Conservation (phyloP, 2,797 vertebrate species). For the Sebastes hopkinsi region DNA sequence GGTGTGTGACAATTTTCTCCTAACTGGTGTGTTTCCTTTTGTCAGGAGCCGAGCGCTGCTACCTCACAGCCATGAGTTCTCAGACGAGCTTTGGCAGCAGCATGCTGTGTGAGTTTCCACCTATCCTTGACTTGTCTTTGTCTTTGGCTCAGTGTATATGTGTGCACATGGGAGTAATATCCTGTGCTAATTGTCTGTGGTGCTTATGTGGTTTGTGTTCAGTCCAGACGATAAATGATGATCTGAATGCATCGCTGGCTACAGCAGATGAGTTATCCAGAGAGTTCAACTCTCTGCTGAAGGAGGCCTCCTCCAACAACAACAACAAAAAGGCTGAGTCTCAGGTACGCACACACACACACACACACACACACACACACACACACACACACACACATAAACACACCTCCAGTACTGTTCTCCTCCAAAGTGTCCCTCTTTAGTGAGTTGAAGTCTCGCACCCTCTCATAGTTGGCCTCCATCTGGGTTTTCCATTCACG, state of each 20-base stretch:
- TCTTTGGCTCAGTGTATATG: neutral
- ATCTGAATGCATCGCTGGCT: constrained; percentile 88
- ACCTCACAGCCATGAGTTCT: constrained; percentile 73
- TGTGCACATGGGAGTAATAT: neutral
- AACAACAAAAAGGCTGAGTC: neutral
- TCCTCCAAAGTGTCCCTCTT: neutral
- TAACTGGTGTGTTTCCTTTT: constrained; percentile 9
- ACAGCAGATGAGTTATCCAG: constrained; percentile 90
- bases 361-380: too few species aligned
- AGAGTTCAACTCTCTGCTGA: constrained; percentile 86
- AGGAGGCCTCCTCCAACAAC: constrained; percentile 64
- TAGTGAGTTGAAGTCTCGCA: neutral
- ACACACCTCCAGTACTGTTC: neutral
- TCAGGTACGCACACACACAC: constrained; percentile 54
- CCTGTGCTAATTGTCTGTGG: constrained; percentile 14
- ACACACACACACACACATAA: too few species aligned
- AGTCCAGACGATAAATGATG: constrained; percentile 88
- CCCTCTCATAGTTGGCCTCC: neutral
- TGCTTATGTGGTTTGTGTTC: constrained; percentile 42
- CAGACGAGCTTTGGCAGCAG: constrained; percentile 60
- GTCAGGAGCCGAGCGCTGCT: constrained; percentile 42
- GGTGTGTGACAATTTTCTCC: neutral
- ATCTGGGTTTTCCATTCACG: neutral
- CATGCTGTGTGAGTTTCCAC: constrained; percentile 78
- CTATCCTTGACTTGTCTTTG: neutral